Conservation (phyloP, 2,113 vertebrate species). For the Puffinus mauretanicus region DNA sequence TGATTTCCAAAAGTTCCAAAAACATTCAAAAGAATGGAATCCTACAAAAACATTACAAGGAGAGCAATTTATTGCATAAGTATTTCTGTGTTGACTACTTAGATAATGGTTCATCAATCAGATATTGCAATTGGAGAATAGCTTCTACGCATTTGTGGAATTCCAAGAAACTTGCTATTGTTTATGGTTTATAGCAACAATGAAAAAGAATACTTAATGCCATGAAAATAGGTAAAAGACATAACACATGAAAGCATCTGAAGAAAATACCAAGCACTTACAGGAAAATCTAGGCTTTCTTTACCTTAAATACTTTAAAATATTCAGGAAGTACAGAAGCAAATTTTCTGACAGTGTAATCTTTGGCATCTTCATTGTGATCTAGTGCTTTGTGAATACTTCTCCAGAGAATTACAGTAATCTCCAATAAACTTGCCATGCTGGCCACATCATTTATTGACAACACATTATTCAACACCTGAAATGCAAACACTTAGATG, state of each 20-base stretch:
- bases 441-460: constrained; percentile 75
- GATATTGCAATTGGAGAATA: not conserved
- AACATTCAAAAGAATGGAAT: not conserved
- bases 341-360: constrained; percentile 84
- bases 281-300: not conserved
- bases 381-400: constrained; percentile 85
- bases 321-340: constrained; percentile 85
- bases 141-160: not conserved
- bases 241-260: not conserved
- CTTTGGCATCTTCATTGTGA: constrained; percentile 81
- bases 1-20: not conserved
- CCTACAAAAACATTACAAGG: not conserved
- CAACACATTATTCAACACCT: constrained; percentile 77
- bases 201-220: not conserved
- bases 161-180: not conserved
- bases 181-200: not conserved
- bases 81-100: not conserved
- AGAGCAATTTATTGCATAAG: not conserved
- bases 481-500: constrained; percentile 21
- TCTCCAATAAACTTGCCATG: constrained; percentile 87
- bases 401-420: constrained; percentile 90
- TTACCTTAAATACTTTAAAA: constrained; percentile 88
- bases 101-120: not conserved
- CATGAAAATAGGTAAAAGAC: not conserved
- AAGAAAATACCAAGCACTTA: not conserved